These are phyloP conservation scores for Polyploca ridens DNA, from an alignment of 2,888 invertebrate species.

Conservation along the genomic window DNA sequence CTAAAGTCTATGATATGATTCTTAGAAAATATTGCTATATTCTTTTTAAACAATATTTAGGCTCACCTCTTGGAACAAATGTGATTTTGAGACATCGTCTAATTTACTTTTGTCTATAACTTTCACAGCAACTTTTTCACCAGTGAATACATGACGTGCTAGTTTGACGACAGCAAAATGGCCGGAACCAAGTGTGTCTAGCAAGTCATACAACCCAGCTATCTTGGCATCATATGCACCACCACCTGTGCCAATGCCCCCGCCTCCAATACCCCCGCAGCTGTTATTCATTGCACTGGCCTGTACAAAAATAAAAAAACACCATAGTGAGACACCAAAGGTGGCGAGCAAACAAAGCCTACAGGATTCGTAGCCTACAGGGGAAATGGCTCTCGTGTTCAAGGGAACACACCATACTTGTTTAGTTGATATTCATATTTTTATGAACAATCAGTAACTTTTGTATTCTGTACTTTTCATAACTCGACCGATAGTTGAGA, in stretches of 20 bases:
- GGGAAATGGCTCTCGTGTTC: too few relatives aligned
- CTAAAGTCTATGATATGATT: too few relatives aligned
- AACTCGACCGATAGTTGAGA: too few relatives aligned
- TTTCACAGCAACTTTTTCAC: slow-evolving; percentile 98
- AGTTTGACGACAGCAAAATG: slow-evolving; percentile 99
- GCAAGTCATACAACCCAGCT: slow-evolving; percentile 98
- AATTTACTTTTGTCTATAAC: slow-evolving; percentile 99
- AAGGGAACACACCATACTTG: too few relatives aligned
- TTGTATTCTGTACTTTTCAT: too few relatives aligned
- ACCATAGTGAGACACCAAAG: too few relatives aligned
- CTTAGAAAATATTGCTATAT: too few relatives aligned
- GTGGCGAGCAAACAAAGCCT: too few relatives aligned
- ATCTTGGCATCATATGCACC: slow-evolving; percentile 93
- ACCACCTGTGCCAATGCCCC: slow-evolving; percentile 61
- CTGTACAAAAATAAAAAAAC: not conserved
- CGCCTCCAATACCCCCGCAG: slow-evolving; percentile 64
- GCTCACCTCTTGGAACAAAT: slow-evolving; percentile 97
- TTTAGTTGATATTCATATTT: too few relatives aligned
- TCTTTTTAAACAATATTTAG: not conserved
- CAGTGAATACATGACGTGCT: slow-evolving; percentile 99
- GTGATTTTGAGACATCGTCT: slow-evolving; percentile 97
- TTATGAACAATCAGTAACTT: too few relatives aligned
- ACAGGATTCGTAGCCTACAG: too few relatives aligned
- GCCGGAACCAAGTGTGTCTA: slow-evolving; percentile 98
- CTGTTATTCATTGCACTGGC: slow-evolving; percentile 68